These are phyloP conservation scores for Gallinago solitaria DNA, from an alignment of 2,797 vertebrate genomes.

Conservation along the genomic window DNA sequence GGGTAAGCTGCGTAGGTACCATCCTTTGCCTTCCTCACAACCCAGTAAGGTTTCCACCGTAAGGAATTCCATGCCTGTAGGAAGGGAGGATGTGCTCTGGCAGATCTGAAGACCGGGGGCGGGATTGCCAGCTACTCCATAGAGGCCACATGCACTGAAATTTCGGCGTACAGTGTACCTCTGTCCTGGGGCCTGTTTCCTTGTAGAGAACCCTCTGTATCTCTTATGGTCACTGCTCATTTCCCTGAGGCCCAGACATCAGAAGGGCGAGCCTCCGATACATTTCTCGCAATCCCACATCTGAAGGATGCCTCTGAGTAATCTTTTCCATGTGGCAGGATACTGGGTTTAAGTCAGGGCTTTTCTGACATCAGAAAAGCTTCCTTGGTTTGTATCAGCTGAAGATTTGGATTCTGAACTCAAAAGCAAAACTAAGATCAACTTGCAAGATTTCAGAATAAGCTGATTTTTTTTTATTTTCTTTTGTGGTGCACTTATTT, in stretches of 20 bases:
- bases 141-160: not conserved
- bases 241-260: not conserved
- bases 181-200: not conserved
- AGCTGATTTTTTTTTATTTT: not conserved
- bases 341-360: not conserved
- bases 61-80: not conserved
- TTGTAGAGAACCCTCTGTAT: not conserved
- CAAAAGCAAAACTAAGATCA: not conserved
- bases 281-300: not conserved
- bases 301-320: not conserved
- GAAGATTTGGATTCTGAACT: not conserved
- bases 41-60: not conserved
- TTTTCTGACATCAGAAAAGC: not conserved
- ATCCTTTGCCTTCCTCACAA: not conserved
- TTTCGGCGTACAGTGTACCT: not conserved
- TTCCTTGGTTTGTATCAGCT: not conserved
- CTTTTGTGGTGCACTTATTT: not conserved
- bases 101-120: not conserved
- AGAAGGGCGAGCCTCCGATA: not conserved
- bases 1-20: not conserved
- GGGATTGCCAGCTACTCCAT: not conserved
- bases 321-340: not conserved
- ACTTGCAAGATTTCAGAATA: not conserved
- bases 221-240: not conserved
- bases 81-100: not conserved